phyloP scores from a whole-genome alignment of 2,797 vertebrate species.

The Microtus californicus region DNA sequence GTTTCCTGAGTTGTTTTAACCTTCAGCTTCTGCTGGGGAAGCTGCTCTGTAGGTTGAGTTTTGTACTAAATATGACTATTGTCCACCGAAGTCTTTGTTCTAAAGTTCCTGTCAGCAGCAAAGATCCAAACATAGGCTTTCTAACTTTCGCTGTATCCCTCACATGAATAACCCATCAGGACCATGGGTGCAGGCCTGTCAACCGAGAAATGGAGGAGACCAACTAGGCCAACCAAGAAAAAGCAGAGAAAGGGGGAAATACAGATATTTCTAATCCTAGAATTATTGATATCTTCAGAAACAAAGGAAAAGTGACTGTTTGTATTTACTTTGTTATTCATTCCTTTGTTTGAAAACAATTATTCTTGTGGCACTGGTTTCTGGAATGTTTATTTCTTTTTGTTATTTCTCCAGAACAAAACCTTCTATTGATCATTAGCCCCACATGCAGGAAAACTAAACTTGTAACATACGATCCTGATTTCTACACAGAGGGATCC shows the following conservation, averaged over 20 bases:
- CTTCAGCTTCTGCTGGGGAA: neutral
- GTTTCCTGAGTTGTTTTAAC: neutral
- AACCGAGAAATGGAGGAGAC: too few relatives aligned
- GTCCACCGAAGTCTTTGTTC: neutral
- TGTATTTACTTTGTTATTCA: neutral
- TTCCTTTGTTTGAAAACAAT: slow-evolving; percentile 37
- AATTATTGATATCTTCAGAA: neutral
- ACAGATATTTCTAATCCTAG: neutral
- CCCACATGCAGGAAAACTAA: neutral
- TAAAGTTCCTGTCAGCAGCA: neutral
- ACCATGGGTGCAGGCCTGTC: neutral
- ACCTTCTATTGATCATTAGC: neutral
- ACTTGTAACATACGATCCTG: neutral
- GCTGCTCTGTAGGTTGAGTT: neutral
- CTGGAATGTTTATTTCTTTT: neutral
- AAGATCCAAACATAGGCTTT: neutral
- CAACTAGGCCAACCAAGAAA: fast-evolving
- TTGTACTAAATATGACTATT: neutral
- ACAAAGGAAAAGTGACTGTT: neutral
- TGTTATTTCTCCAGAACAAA: slow-evolving; percentile 13
- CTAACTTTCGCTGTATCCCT: neutral
- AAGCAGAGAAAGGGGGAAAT: neutral
- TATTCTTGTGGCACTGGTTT: neutral
- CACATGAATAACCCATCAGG: neutral
- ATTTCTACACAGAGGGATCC: neutral